A percentile compares a stretch with the other conserved stretches of the same genome.
Evolutionary conservation across 2,113 vertebrate species (phyloP).

Genomic region (Petroica traversi): DNA sequence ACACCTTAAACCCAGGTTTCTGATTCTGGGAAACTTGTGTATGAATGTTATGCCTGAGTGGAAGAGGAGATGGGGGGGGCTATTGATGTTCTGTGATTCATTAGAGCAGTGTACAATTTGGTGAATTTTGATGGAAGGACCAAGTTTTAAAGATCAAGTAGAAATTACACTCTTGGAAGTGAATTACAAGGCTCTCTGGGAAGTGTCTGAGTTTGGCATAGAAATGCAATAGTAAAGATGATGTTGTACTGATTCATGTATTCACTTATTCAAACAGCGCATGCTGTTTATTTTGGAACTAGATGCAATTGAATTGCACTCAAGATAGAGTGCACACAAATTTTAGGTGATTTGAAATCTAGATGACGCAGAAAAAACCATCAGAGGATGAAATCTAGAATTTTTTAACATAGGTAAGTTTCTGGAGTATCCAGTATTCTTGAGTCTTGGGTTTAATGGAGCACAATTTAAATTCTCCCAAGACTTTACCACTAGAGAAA

Average conservation of each 20-base stretch:
- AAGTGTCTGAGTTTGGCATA: background rate
- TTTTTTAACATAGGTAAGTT: background rate
- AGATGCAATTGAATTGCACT: background rate
- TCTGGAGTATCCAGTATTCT: background rate
- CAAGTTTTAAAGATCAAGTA: background rate
- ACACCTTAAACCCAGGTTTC: background rate
- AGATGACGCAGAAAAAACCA: background rate
- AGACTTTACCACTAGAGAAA: background rate
- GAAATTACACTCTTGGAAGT: background rate
- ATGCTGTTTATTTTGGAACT: background rate
- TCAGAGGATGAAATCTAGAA: background rate
- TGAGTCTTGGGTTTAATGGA: background rate
- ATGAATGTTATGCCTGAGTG: fast-evolving
- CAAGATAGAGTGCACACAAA: background rate
- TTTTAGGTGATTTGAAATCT: background rate
- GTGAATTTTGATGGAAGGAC: background rate
- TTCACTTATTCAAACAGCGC: background rate
- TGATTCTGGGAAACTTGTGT: background rate
- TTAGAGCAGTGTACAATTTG: background rate
- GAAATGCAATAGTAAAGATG: background rate
- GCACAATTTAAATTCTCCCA: background rate
- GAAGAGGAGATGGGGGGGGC: background rate
- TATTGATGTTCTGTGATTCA: background rate
- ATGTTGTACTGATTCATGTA: no score
- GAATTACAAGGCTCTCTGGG: background rate